Percentiles rank a stretch among this genome's conserved stretches.
Conservation (phyloP, 2,888 invertebrate species). For the Crocallis elinguaria region DNA sequence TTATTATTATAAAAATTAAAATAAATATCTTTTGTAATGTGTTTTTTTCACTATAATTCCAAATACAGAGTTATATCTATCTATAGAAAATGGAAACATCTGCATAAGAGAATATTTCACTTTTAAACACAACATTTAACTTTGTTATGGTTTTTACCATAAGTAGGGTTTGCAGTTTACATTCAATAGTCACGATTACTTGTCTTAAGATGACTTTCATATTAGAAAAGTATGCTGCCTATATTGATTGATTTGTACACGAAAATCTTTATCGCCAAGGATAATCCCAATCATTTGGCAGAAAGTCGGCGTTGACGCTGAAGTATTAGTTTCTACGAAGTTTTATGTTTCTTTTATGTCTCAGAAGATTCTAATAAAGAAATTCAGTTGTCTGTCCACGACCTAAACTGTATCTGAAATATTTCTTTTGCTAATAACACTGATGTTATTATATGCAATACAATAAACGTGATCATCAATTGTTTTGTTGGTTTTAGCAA, state of each 20-base stretch:
- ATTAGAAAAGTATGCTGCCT: too few species aligned
- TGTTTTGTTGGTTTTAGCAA: not conserved
- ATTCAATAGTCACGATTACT: too few species aligned
- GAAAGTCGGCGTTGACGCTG: conserved; percentile 23
- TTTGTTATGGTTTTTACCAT: too few species aligned
- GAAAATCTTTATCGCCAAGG: conserved; percentile 26
- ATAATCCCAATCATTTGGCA: conserved; percentile 33
- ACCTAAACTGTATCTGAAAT: not conserved
- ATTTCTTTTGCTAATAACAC: not conserved
- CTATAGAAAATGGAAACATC: too few species aligned
- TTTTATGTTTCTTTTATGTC: conserved; percentile 23
- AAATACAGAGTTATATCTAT: too few species aligned
- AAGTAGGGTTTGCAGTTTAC: too few species aligned
- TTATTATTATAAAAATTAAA: too few species aligned
- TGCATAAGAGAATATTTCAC: too few species aligned
- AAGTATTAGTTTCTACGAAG: conserved; percentile 28
- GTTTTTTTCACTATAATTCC: too few species aligned
- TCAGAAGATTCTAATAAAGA: not conserved
- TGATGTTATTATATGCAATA: not conserved
- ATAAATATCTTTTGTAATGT: too few species aligned
- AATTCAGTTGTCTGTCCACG: conserved; percentile 1
- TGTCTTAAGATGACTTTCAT: too few species aligned
- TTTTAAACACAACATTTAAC: too few species aligned
- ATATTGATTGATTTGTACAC: conserved; percentile 13
- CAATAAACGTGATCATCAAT: not conserved